Base-by-base conservation (phyloP, 2,113 vertebrate genomes). In the Eidolon helvum region DNA sequence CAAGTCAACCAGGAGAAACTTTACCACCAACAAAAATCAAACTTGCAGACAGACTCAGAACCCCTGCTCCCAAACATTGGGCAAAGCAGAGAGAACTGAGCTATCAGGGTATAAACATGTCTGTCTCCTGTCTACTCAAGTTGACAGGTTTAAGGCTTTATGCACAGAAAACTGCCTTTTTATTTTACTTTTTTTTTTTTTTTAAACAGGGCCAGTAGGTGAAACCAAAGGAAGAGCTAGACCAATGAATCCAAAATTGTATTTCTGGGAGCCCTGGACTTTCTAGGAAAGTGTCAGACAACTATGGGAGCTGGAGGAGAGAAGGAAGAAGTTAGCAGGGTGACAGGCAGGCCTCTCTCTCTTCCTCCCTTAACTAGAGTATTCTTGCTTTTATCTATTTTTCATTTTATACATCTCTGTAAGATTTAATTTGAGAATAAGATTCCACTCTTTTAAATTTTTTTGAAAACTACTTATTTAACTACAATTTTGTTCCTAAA, bases 401-500 rank as follows among this genome's bases (percentile, higher is more conserved):
- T 72, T 97, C 86, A 87, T 94, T 94, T 96, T 83, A 94, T 78
- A 48, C 15, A 45, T 69, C 91, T 93, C 15, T 89, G 24, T 53
- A 87, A 90, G 48, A 95, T 61, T 89, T 66, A 63, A 30, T 91
- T 80, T 82, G 65, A 96, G 35, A 53, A 72, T 72, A 95, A 90
- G 8, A 72, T 78, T 91, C 8, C 35, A 87, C 53, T 95, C n/a
- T 38, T 82, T 86, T 57, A 84, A 38, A 61, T 68, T 71, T 91
- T 5, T 93, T 88, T 92, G 19, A 45, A 94, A 84, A 90, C 50
- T 74, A 90, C 65, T 97, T 97, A 93, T 96, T 95, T 97, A 95
- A 78, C 82, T 96, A 83, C 53, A 94, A 57, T 94, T 96, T 96
- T 95, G 45, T 93, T 90, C 74, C 96, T 95, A 94, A 97, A 96